Evolutionary conservation across 2,888 invertebrate genomes (phyloP), one percentile per base, ranked within the genome.

Genomic region (Zygogramma bicolorata): DNA sequence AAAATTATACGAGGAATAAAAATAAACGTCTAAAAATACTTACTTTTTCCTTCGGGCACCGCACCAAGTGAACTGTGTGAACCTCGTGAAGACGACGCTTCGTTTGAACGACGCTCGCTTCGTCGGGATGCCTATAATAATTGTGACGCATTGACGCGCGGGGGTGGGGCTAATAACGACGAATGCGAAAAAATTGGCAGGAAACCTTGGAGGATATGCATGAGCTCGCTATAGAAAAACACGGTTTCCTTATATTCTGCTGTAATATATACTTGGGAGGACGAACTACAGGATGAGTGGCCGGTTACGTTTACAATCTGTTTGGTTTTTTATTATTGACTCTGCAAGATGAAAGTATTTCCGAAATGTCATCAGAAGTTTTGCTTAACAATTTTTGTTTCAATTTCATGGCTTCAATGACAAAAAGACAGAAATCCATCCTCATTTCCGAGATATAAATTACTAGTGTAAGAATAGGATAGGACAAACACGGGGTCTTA

Each of bases 11-110:
- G 53, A 3, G n/a, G 27, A 27, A 10, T 31, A 46, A 63, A 63
- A 46, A 15, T 42, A 46, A 63, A 46, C 8, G 8, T 42, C 62
- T 27, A 62, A 62, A 62, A 27, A 46, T 63, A 63, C 63, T 63
- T 18, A 63, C 63, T 29, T 34, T 53, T 46, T 62, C 58, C 18
- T 68, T 20, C 59, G 31, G 29, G n/a, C 59, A 71, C 71, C 62
- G 46, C 71, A 71, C 71, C 22, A 25, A 42, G 15, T 58, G 63
- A 31, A 69, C 62, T 69, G 69, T 62, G 58, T 34, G 57, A 57
- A 68, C 60, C 59, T 31, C 18, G 53, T 38, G 60, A 65, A 38
- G 42, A 27, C 49, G 62, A 42, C 34, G 29, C 58, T 53, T n/a
- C 20, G 63, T 63, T 31, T 63, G 62, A 57, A 40, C 27, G 63